phyloP scores from a whole-genome alignment of 2,113 vertebrate genomes.

The Beaufortia kweichowensis region DNA sequence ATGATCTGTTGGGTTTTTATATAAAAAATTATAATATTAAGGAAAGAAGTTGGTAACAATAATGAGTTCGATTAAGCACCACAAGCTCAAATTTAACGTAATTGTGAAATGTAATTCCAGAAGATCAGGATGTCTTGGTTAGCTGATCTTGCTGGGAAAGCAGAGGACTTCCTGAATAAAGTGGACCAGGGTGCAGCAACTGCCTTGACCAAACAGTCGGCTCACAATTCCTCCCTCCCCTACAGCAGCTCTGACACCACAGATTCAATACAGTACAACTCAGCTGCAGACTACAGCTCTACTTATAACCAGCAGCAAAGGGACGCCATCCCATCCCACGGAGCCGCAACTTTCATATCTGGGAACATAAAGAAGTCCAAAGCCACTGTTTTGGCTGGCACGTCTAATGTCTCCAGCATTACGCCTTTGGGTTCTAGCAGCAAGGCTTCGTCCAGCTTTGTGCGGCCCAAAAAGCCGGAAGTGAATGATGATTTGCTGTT shows the following conservation, averaged over 20 bases:
- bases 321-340: conserved; percentile 53
- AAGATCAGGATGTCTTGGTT: conserved; percentile 90
- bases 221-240: conserved; percentile 59
- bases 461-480: conserved; percentile 88
- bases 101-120: too few relatives aligned
- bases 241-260: conserved; percentile 59
- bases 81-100: neutral
- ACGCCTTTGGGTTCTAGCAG: conserved; percentile 56
- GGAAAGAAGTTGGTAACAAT: too few relatives aligned
- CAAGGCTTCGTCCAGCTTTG: conserved; percentile 83
- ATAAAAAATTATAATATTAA: too few relatives aligned
- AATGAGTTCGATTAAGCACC: too few relatives aligned
- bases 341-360: conserved; percentile 78
- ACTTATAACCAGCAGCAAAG: conserved; percentile 66
- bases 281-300: conserved; percentile 54
- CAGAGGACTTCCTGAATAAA: conserved; percentile 92
- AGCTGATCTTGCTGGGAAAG: conserved; percentile 88
- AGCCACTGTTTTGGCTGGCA: conserved; percentile 79
- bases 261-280: conserved; percentile 60
- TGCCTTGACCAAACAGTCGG: conserved; percentile 76
- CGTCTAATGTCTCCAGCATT: conserved; percentile 73
- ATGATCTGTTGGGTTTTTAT: too few relatives aligned
- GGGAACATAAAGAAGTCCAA: conserved; percentile 87
- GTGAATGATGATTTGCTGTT: conserved; percentile 94
- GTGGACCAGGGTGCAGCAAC: conserved; percentile 96